These are phyloP conservation scores for Oryzias celebensis DNA, from an alignment of 2,113 vertebrate genomes.

Conservation along the genomic window DNA sequence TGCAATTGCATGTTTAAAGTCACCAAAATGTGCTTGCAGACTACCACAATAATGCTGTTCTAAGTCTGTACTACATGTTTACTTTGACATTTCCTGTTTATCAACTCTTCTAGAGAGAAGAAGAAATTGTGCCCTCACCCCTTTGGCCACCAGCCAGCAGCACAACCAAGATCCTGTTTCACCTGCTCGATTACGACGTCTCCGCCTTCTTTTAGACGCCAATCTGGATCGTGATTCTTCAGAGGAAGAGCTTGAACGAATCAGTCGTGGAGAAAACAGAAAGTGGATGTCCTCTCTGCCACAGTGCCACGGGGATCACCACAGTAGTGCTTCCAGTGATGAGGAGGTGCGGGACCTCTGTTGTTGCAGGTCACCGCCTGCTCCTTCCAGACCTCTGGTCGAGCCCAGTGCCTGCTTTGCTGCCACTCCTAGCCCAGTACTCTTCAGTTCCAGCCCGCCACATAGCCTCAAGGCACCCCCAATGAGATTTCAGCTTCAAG, in stretches of 20 bases:
- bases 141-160: constrained; percentile 86
- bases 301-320: constrained; percentile 76
- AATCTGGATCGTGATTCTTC: constrained; percentile 88
- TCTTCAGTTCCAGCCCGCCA: constrained; percentile 89
- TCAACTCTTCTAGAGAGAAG: constrained; percentile 79
- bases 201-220: constrained; percentile 82
- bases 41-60: background rate
- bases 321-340: constrained; percentile 86
- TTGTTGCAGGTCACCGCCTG: constrained; percentile 51
- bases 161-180: constrained; percentile 86
- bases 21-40: background rate
- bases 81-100: constrained; percentile 19
- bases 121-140: constrained; percentile 83
- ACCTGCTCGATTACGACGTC: constrained; percentile 78
- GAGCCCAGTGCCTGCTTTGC: constrained; percentile 57
- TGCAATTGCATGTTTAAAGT: background rate
- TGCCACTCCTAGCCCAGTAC: constrained; percentile 81
- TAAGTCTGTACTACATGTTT: background rate
- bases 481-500: constrained; percentile 75
- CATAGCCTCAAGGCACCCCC: constrained; percentile 82
- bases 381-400: constrained; percentile 45
- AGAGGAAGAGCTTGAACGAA: constrained; percentile 89
- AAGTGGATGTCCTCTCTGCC: constrained; percentile 79
- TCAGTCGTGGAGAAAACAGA: constrained; percentile 81
- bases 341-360: constrained; percentile 91